Evolutionary conservation across 2,113 vertebrate species (phyloP), one percentile per base, ranked within the genome.

Genomic region (Morone chrysops): DNA sequence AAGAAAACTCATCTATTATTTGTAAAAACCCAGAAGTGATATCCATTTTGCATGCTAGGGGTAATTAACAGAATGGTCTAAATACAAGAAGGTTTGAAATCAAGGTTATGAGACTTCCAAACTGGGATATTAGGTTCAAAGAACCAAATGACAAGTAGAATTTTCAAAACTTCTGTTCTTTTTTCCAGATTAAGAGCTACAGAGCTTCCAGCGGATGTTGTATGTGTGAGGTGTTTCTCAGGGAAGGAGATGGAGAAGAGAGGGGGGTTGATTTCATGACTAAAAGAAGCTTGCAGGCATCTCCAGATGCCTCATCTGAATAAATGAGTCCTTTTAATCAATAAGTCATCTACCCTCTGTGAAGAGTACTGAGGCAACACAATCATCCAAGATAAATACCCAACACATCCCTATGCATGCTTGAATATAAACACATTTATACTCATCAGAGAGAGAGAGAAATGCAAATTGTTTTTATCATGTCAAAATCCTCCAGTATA

Each of bases 321-420:
- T 93, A 93, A 92, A 91, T 88, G 48, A 93, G 82, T 91, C 71
- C 61, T 92, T 92, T 85, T 90, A 93, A 93, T 95, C 92, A 94
- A 94, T 94, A 95, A 95, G 89, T 93, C 85, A 92, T 92, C 87
- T 41, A 70, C 78, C 68, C 71, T 84, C 90, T 90, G 88, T 90
- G 88, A 92, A 84, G 84, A 87, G 48, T 43, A 69, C 89, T 38
- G 81, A 81, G 45, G 83, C 75, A 76, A 48, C 82, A 85, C 75
- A 80, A 74, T 47, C 81, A 73, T 70, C 76, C 78, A 70, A 78
- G 70, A 90, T 57, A 78, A 86, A 86, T 62, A 83, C 62, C 18
- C 65, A 70, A 48, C 85, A 69, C 43, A 87, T 70, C 31, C 43
- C 62, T 45, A 31, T 43, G 48, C 65, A 80, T 12, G 41, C 69